These are phyloP conservation scores for Microctonus brassicae DNA, from an alignment of 2,888 invertebrate species.

Conservation along the genomic window DNA sequence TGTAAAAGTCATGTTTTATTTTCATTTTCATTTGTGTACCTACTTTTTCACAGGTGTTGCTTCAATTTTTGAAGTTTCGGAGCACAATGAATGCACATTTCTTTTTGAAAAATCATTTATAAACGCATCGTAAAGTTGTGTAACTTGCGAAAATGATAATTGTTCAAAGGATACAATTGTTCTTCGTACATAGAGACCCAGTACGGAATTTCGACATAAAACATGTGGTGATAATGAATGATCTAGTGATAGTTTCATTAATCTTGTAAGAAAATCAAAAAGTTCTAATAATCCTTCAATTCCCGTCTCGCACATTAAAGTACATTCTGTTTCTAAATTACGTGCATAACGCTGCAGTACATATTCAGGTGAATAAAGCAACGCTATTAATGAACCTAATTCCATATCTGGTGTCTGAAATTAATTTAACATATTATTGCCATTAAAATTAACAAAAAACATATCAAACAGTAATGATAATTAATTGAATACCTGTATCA, in stretches of 20 bases:
- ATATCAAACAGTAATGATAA: slow-evolving; percentile 5
- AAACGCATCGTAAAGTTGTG: slow-evolving; percentile 80
- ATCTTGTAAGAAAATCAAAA: slow-evolving; percentile 76
- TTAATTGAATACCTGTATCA: slow-evolving; percentile 76
- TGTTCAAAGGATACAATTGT: slow-evolving; percentile 86
- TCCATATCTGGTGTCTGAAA: slow-evolving; percentile 83
- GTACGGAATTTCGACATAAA: slow-evolving; percentile 66
- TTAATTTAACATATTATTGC: slow-evolving; percentile 26
- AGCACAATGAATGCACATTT: not conserved
- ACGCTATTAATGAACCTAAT: slow-evolving; percentile 76
- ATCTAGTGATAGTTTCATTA: slow-evolving; percentile 72
- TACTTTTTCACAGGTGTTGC: slow-evolving; percentile 40
- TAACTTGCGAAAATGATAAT: slow-evolving; percentile 86
- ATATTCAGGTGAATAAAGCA: slow-evolving; percentile 77
- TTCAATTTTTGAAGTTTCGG: slow-evolving; percentile 21
- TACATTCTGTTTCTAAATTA: slow-evolving; percentile 75
- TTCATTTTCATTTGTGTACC: too few relatives aligned
- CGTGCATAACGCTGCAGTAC: slow-evolving; percentile 74
- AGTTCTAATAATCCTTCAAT: slow-evolving; percentile 74
- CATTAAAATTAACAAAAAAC: not conserved
- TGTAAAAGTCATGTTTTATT: too few relatives aligned
- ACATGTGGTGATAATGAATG: slow-evolving; percentile 55
- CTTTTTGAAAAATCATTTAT: slow-evolving; percentile 73
- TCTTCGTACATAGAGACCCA: slow-evolving; percentile 86
- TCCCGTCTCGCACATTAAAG: slow-evolving; percentile 73